Base-by-base conservation (phyloP, 2,797 vertebrate species). In the Apogon talboti region DNA sequence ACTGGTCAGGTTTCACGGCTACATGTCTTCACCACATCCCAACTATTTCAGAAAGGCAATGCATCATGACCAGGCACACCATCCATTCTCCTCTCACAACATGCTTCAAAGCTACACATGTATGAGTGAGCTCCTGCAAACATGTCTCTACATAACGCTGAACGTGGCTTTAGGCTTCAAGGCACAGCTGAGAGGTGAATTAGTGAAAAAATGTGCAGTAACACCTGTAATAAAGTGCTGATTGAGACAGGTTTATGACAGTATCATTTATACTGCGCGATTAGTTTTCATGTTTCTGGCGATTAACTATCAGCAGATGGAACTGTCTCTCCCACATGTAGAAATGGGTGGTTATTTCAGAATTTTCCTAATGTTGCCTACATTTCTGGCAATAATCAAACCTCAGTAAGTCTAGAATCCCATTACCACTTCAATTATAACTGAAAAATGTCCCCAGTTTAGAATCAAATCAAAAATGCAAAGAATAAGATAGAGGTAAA, bases 1-100 rank as follows among this genome's bases (percentile, higher is more conserved):
- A 75, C 75, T 53, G 86, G 69, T 91, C 82, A 35, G 56, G 76
- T 89, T 91, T 89, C 87, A 84, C 53, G n/a, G 60, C 82, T 67
- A 35, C 77, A 76, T 72, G 79, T 83, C 85, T 74, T 81, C 50
- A 13, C 69, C 73, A 63, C 74, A 65, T 66, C 64, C 30, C 72
- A 74, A 69, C 76, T 70, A 81, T 78, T 78, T 71, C 8, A 63
- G 81, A 82, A 76, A 65, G 72, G 66, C 79, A 12, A 77, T 66
- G 68, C 48, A 74, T 86, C 79, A 78, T 37, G 67, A 64, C 11
- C 15, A 8, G 43, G 45, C 60, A 64, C 72, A 64, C 50, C 47
- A n/a, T 62, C 78, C 56, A 18, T 46, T 74, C 79, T 66, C 71
- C 66, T 77, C 74, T 83, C 82, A 78, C 74, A 77, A 81, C 86